Percentiles rank a stretch among this genome's conserved stretches.
These are phyloP conservation scores for Cirrhinus mrigala DNA, from an alignment of 2,797 vertebrate species.

Conservation along the genomic window DNA sequence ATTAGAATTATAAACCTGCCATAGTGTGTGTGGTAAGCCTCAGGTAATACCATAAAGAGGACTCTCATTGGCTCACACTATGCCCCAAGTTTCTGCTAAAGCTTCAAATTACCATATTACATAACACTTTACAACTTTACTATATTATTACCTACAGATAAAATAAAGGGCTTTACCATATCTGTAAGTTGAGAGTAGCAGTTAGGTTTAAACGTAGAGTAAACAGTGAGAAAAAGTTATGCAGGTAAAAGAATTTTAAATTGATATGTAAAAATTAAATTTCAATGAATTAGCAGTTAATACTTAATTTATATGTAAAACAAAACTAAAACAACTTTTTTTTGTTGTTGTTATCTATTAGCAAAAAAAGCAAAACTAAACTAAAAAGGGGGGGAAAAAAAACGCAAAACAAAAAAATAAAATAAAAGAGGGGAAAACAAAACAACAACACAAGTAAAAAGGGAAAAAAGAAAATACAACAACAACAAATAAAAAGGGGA, in stretches of 20 bases:
- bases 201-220: conserved; percentile 12
- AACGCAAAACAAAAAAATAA: not conserved
- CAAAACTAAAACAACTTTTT: not conserved
- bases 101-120: conserved; percentile 53
- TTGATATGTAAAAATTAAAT: not conserved
- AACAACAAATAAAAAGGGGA: not conserved
- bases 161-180: conserved; percentile 26
- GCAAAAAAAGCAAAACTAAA: not conserved
- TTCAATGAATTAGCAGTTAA: not conserved
- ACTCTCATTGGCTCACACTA: conserved; percentile 46
- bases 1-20: conserved; percentile 62
- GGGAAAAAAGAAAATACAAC: not conserved
- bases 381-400: not conserved
- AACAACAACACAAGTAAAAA: not conserved
- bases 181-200: conserved; percentile 19
- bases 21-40: conserved; percentile 45
- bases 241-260: not conserved
- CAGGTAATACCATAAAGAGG: conserved; percentile 36
- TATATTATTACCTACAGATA: conserved; percentile 53
- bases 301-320: not conserved
- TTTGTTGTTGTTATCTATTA: no score
- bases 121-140: conserved; percentile 55
- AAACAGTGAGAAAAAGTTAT: not conserved
- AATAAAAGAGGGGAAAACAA: not conserved
- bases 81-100: conserved; percentile 37